phyloP scores from a whole-genome alignment of 2,113 vertebrate species.

The Eptesicus fuscus region DNA sequence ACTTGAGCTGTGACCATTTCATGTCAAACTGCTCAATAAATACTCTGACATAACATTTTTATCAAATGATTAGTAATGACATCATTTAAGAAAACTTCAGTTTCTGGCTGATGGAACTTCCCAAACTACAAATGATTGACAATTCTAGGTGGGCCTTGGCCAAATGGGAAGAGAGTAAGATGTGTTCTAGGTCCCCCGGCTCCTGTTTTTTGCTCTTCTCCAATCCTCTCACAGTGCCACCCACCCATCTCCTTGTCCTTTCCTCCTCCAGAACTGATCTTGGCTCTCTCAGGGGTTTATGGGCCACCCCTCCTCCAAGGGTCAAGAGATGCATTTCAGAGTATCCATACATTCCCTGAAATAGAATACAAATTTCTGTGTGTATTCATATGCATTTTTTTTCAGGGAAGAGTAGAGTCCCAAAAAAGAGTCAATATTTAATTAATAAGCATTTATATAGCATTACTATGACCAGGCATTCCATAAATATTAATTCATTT shows the following conservation, averaged over 20 bases:
- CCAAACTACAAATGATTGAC: not conserved
- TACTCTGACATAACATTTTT: constrained; percentile 62
- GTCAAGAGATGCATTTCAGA: not conserved
- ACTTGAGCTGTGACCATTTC: constrained; percentile 41
- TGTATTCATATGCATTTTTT: not conserved
- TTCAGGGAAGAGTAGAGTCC: not conserved
- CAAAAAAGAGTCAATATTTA: constrained; percentile 1
- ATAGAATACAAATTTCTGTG: not conserved
- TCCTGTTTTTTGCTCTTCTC: not conserved
- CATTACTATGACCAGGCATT: not conserved
- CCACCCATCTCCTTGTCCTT: not conserved
- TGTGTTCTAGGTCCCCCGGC: not conserved
- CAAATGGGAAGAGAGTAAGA: constrained; percentile 11
- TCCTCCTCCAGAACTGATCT: not conserved
- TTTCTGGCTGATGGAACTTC: constrained; percentile 42
- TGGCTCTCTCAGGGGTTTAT: not conserved
- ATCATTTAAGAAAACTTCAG: constrained; percentile 62
- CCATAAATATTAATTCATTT: not conserved
- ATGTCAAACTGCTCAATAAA: constrained; percentile 46
- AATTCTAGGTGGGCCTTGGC: not conserved
- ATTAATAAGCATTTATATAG: not conserved
- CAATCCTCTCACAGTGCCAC: not conserved
- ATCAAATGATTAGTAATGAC: constrained; percentile 65
- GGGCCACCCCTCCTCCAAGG: not conserved
- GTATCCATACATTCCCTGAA: not conserved